These are phyloP conservation scores for Lophius piscatorius DNA, from an alignment of 2,113 vertebrate genomes.

Conservation along the genomic window DNA sequence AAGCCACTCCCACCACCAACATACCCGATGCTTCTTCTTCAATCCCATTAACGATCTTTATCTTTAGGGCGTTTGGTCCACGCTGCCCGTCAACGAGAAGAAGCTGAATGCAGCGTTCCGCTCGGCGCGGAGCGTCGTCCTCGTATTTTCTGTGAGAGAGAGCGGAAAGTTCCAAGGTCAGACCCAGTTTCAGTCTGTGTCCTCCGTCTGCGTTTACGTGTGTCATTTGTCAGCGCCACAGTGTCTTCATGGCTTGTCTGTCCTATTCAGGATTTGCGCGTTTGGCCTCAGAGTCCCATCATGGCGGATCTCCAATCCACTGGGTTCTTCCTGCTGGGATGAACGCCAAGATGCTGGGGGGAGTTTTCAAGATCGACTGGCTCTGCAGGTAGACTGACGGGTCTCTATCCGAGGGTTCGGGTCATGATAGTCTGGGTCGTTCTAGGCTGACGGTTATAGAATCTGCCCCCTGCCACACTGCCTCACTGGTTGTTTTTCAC, in stretches of 20 bases:
- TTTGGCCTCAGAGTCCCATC: constrained; percentile 93
- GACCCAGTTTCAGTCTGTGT: neutral
- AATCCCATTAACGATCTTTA: too few relatives aligned
- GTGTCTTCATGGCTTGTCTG: neutral
- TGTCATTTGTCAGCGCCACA: neutral
- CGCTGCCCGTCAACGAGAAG: constrained; percentile 97
- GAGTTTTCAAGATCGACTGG: constrained; percentile 99
- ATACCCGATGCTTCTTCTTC: too few relatives aligned
- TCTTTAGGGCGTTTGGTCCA: constrained; percentile 97
- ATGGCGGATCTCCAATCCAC: constrained; percentile 97
- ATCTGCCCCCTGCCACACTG: too few relatives aligned
- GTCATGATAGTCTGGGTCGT: too few relatives aligned
- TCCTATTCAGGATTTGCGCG: constrained; percentile 89
- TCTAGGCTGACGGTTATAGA: too few relatives aligned
- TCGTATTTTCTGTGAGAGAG: constrained; percentile 96
- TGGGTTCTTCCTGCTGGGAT: constrained; percentile 99
- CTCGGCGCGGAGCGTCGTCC: constrained; percentile 90
- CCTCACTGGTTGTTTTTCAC: constrained; percentile 24
- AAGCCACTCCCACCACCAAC: neutral
- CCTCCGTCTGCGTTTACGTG: neutral
- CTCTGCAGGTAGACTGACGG: constrained; percentile 87
- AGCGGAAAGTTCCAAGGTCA: constrained; percentile 98
- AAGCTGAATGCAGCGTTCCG: constrained; percentile 96
- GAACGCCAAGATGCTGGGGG: constrained; percentile 98
- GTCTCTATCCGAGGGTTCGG: too few relatives aligned